A percentile compares a stretch with the other conserved stretches of the same genome.
phyloP scores from a whole-genome alignment of 2,797 vertebrate genomes.

The Caiman crocodilus region DNA sequence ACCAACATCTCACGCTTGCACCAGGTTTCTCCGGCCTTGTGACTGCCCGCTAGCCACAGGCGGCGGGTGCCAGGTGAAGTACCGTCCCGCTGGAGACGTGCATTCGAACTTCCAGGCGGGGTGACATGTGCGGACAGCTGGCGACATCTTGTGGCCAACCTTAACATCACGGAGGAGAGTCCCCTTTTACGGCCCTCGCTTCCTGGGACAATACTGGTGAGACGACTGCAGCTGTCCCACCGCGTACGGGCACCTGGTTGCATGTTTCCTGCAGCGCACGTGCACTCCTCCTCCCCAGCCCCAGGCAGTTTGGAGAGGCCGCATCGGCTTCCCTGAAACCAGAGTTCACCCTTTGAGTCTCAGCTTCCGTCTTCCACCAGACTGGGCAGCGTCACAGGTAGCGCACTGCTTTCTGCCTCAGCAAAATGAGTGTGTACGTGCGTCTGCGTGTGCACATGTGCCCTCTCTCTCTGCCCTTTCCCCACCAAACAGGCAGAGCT shows the following conservation, averaged over 20 bases:
- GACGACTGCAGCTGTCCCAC: background rate
- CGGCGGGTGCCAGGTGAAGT: constrained; percentile 5
- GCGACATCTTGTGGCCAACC: constrained; percentile 70
- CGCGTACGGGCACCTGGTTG: background rate
- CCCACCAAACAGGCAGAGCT: background rate
- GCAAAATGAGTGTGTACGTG: background rate
- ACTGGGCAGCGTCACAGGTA: background rate
- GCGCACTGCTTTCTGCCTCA: background rate
- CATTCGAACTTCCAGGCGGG: background rate
- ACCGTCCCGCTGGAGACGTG: constrained; percentile 26
- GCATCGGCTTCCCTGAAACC: background rate
- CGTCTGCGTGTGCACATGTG: background rate
- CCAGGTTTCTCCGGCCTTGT: constrained; percentile 14
- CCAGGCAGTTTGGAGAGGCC: background rate
- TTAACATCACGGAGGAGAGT: background rate
- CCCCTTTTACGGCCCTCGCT: background rate
- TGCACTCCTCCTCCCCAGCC: background rate
- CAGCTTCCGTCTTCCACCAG: background rate
- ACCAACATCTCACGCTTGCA: constrained; percentile 19
- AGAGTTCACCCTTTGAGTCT: background rate
- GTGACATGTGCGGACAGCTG: background rate
- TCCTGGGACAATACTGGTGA: background rate
- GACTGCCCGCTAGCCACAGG: constrained; percentile 29
- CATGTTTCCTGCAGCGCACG: background rate
- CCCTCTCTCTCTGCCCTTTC: too few relatives aligned